These are phyloP conservation scores for Wasmannia auropunctata DNA, from an alignment of 1,140 invertebrate species.

Conservation along the genomic window DNA sequence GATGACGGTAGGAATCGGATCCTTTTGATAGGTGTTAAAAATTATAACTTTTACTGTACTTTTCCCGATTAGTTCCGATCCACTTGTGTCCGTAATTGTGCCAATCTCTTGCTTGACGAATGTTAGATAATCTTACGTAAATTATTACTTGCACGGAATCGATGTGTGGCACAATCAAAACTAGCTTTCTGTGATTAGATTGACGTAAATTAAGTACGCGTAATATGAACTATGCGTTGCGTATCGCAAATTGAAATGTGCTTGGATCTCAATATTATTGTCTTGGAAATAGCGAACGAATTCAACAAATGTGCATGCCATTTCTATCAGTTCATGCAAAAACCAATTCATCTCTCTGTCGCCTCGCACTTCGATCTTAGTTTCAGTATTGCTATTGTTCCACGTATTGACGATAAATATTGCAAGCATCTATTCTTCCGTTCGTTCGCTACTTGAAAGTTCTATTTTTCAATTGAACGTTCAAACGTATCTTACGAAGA, in stretches of 20 bases:
- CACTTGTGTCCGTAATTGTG: slow-evolving; percentile 60
- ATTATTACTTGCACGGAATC: slow-evolving; percentile 40
- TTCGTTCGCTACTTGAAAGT: background rate
- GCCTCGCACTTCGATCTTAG: background rate
- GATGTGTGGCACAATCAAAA: slow-evolving; percentile 58
- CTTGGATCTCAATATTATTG: background rate
- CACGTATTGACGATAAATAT: background rate
- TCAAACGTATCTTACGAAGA: slow-evolving; percentile 5
- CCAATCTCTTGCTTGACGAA: slow-evolving; percentile 53
- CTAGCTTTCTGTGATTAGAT: slow-evolving; percentile 56
- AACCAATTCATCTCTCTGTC: background rate
- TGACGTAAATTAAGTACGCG: slow-evolving; percentile 46
- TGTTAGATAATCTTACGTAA: slow-evolving; percentile 11
- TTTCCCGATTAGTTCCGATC: background rate
- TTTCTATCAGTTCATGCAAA: background rate
- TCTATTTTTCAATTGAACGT: background rate
- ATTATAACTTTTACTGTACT: slow-evolving; percentile 34
- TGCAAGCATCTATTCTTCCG: background rate
- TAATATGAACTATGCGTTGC: slow-evolving; percentile 16
- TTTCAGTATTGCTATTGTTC: background rate
- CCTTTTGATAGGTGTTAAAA: background rate
- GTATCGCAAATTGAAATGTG: slow-evolving; percentile 14
- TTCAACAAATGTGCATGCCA: background rate
- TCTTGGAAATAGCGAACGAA: background rate
- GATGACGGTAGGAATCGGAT: background rate